A percentile compares a stretch with the other conserved stretches of the same genome.
phyloP scores from a whole-genome alignment of 1,140 invertebrate species.

The Nasonia giraulti region DNA sequence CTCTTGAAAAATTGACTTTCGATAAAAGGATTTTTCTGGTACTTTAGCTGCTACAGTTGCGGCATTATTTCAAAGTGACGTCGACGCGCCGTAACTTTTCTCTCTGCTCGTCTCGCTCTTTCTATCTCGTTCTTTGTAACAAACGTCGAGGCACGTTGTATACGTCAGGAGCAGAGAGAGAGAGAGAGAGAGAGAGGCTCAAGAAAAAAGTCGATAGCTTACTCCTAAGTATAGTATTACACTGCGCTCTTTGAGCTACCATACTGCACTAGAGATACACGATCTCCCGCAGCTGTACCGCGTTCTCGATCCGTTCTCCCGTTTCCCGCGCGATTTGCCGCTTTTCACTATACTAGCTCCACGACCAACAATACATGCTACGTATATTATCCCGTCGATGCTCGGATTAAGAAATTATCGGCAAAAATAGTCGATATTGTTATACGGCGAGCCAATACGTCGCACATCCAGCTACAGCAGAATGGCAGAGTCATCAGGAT shows the following conservation, averaged over 20 bases:
- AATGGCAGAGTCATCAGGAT: too few relatives aligned
- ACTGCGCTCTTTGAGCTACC: neutral
- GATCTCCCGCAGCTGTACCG: too few relatives aligned
- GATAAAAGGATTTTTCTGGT: conserved; percentile 34
- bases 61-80: conserved; percentile 35
- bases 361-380: too few relatives aligned
- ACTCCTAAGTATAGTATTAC: conserved; percentile 26
- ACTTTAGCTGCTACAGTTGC: neutral
- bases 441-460: too few relatives aligned
- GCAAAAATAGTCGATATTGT: too few relatives aligned
- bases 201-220: conserved; percentile 22
- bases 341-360: too few relatives aligned
- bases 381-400: too few relatives aligned
- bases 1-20: conserved; percentile 41
- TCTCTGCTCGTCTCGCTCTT: conserved; percentile 1
- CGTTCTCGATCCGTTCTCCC: too few relatives aligned
- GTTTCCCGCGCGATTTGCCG: too few relatives aligned
- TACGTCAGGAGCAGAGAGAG: neutral
- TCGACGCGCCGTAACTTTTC: conserved; percentile 13
- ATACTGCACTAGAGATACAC: too few relatives aligned
- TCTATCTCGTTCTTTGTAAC: neutral
- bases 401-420: too few relatives aligned
- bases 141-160: conserved; percentile 2
- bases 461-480: too few relatives aligned
- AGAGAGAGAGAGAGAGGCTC: neutral